These are phyloP conservation scores for Lemur catta DNA, from an alignment of 2,797 vertebrate genomes.

Conservation along the genomic window DNA sequence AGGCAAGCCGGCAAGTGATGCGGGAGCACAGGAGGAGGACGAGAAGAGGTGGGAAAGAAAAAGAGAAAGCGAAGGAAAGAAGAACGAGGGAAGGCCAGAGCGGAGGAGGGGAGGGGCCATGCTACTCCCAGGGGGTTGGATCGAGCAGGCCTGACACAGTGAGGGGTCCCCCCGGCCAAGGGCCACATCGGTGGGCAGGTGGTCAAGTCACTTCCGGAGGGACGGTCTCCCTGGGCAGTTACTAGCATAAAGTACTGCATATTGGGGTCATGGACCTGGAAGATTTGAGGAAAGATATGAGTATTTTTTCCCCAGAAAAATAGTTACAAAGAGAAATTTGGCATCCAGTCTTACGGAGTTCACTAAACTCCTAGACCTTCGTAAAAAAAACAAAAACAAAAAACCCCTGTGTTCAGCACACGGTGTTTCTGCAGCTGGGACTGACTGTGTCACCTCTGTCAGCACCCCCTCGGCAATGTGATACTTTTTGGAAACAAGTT, in stretches of 20 bases:
- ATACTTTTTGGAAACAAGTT: not conserved
- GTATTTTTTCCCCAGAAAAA: not conserved
- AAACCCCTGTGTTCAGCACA: not conserved
- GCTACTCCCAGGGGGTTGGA: fast-evolving
- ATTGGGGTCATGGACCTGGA: not conserved
- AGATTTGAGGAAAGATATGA: too few relatives aligned
- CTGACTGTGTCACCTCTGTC: not conserved
- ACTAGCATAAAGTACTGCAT: not conserved
- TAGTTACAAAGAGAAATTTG: not conserved
- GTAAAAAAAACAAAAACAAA: not conserved
- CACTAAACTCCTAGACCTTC: not conserved
- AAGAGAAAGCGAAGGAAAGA: not conserved
- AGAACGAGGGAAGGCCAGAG: too few relatives aligned
- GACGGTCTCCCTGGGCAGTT: not conserved
- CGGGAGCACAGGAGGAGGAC: not conserved
- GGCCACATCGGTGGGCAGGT: fast-evolving
- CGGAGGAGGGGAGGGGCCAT: fast-evolving
- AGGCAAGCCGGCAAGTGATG: not conserved
- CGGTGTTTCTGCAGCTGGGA: not conserved
- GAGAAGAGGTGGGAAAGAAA: not conserved
- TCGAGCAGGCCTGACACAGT: not conserved
- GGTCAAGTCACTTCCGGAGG: not conserved
- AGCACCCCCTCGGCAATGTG: not conserved
- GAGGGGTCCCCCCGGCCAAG: too few relatives aligned
- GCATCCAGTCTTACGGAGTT: not conserved